phyloP scores from a whole-genome alignment of 1,140 invertebrate species.

The Maniola jurtina region DNA sequence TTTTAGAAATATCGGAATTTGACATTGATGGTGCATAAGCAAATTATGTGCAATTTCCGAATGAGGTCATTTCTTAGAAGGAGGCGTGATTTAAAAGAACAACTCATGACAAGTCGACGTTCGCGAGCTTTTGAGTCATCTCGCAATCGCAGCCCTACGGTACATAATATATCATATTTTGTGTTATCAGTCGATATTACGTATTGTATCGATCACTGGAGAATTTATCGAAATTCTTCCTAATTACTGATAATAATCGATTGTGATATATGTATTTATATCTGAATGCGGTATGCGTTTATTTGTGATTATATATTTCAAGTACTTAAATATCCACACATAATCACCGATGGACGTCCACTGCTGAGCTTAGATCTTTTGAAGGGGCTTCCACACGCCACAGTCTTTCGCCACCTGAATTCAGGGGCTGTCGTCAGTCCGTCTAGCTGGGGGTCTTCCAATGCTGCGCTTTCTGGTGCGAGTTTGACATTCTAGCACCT shows the following conservation, averaged over 20 bases:
- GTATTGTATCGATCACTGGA: conserved; percentile 14
- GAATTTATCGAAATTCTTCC: conserved; percentile 24
- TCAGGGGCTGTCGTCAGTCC: no score
- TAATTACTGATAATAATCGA: conserved; percentile 16
- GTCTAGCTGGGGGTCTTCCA: no score
- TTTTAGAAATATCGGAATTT: conserved; percentile 6
- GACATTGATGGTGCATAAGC: conserved; percentile 8
- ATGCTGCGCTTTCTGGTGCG: no score
- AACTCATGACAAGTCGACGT: conserved; percentile 19
- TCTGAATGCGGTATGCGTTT: background rate
- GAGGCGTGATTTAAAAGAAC: conserved; percentile 36
- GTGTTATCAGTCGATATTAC: conserved; percentile 26
- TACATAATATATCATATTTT: conserved; percentile 9
- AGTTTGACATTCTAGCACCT: no score
- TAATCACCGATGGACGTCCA: no score
- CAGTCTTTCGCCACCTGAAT: no score
- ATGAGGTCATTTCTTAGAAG: conserved; percentile 45
- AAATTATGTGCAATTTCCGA: conserved; percentile 26
- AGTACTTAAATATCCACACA: background rate
- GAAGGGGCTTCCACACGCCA: no score
- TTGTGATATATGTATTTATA: no score
- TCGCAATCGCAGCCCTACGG: conserved; percentile 23
- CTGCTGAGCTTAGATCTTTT: no score
- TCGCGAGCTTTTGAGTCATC: conserved; percentile 44
- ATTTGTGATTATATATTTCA: background rate